phyloP scores from a whole-genome alignment of 2,113 vertebrate species.

The Otus sunia region DNA sequence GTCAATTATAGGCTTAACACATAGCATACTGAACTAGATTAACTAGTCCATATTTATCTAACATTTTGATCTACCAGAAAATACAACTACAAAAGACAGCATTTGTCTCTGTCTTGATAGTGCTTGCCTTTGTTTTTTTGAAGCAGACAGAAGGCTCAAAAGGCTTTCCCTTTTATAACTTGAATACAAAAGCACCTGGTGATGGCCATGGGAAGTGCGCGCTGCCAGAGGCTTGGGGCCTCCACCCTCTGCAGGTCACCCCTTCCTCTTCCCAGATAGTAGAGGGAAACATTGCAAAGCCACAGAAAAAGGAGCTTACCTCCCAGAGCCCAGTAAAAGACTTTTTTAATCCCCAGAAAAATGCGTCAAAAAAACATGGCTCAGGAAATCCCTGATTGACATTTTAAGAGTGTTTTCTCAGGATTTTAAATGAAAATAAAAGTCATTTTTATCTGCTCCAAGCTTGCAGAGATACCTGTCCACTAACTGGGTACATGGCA shows the following conservation, averaged over 20 bases:
- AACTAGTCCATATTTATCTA: not conserved
- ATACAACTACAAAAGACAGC: not conserved
- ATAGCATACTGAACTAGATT: not conserved
- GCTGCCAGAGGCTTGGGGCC: too few relatives aligned
- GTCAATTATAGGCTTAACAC: not conserved
- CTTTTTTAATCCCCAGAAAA: not conserved
- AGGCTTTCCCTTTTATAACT: too few relatives aligned
- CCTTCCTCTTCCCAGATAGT: not conserved
- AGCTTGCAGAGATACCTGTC: not conserved
- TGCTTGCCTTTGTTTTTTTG: not conserved
- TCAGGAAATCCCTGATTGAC: not conserved
- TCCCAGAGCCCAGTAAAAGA: not conserved
- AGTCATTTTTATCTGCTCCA: not conserved
- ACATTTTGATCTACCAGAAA: not conserved
- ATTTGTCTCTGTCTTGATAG: not conserved
- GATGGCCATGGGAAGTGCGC: not conserved
- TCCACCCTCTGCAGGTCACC: not conserved
- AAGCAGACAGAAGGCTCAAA: not conserved
- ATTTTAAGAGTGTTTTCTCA: not conserved
- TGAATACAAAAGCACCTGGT: not conserved
- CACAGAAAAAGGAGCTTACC: not conserved
- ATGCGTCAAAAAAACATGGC: not conserved
- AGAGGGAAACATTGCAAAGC: not conserved
- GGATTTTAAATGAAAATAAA: not conserved
- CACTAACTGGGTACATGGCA: not conserved